Evolutionary conservation across 2,113 vertebrate genomes (phyloP), one percentile per base, ranked within the genome.

Genomic region (Hymenochirus boettgeri): DNA sequence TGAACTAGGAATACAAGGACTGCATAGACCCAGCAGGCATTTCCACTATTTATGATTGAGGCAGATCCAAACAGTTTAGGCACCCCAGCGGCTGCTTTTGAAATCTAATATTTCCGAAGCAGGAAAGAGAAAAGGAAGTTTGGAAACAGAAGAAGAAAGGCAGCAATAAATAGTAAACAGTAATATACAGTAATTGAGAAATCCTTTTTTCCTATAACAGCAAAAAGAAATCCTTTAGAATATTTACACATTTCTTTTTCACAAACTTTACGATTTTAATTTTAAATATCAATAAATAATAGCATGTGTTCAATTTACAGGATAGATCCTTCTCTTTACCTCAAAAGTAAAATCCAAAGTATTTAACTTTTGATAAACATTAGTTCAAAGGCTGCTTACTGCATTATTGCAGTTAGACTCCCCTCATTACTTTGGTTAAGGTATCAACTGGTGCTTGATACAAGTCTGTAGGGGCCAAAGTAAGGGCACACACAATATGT

Each of bases 21-120:
- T 31, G 69, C 22, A 76, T 39, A 53, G 55, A 72, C 72, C 56
- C 72, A 75, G 33, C 24, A 39, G 42, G 37, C 42, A 71, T 71
- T 75, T 75, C 74, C 67, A 75, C 71, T 65, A 23, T 62, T 76
- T 55, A 17, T 31, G 46, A 22, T 18, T 66, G 26, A 77, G 59
- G 66, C 61, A 77, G 75, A 72, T 79, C 56, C 47, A 76, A 82
- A 81, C 62, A 65, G 57, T 69, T 80, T 74, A 80, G 62, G 47
- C 57, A 60, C 37, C 53, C 31, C 54, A 75, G 42, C 51, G 74
- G 24, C 57, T 69, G 65, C 35, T 60, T 35, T 50, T 48, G 64
- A 72, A 75, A 79, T 65, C 21, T 72, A 76, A 55, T 77, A 76
- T 79, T 79, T 80, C 66, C 61, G 76, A 67, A 76, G 64, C 19